Evolutionary conservation across 2,888 invertebrate species (phyloP).

Genomic region (Neocrepidodera transversa): DNA sequence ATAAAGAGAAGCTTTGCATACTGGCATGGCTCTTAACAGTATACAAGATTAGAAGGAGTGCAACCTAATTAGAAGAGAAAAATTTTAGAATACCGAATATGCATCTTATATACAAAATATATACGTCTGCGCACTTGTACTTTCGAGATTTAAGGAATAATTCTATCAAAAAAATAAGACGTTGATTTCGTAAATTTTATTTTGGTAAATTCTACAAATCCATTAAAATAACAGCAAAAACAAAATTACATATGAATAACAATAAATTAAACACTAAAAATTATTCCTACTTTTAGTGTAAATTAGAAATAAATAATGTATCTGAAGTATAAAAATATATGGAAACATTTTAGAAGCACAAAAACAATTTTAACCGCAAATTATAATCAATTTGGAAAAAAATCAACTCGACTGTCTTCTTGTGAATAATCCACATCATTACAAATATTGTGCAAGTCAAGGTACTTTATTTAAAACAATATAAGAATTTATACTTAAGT

Average conservation of each 20-base stretch:
- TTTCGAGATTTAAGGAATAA: too few species aligned
- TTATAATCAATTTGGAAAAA: not conserved
- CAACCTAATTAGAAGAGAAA: too few species aligned
- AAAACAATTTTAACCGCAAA: not conserved
- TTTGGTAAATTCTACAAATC: conserved; percentile 45
- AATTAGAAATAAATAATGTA: conserved; percentile 13
- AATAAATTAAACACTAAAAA: conserved; percentile 34
- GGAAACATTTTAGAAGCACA: conserved; percentile 8
- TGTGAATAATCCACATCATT: not conserved
- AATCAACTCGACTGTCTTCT: not conserved
- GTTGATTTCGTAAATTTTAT: conserved; percentile 25
- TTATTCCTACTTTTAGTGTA: conserved; percentile 17
- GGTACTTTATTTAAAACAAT: too few species aligned
- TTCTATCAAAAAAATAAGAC: too few species aligned
- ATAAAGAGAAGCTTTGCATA: too few species aligned
- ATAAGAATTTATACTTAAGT: too few species aligned
- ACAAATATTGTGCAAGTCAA: not conserved
- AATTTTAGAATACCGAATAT: too few species aligned
- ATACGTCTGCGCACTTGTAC: too few species aligned
- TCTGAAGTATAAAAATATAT: conserved; percentile 17
- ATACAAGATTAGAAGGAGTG: too few species aligned
- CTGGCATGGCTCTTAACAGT: too few species aligned
- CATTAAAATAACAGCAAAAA: conserved; percentile 40
- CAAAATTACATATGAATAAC: conserved; percentile 35
- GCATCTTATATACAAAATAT: too few species aligned